These are phyloP conservation scores for Leptura quadrifasciata DNA, from an alignment of 2,888 invertebrate species.

Conservation along the genomic window DNA sequence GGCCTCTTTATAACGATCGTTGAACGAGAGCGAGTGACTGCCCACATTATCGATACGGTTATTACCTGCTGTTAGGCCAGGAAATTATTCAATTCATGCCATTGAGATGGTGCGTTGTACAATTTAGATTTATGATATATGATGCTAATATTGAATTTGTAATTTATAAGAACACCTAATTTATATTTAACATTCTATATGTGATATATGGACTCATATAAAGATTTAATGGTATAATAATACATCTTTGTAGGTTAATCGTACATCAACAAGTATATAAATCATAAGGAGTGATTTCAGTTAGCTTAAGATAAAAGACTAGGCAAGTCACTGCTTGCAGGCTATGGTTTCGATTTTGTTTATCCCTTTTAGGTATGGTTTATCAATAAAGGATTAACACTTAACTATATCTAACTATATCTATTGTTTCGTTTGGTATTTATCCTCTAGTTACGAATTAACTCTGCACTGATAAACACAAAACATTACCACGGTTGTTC, in stretches of 20 bases:
- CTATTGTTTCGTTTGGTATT: too few species aligned
- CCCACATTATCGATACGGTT: slow-evolving; percentile 53
- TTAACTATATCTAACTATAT: too few species aligned
- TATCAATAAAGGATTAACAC: too few species aligned
- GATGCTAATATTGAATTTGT: slow-evolving; percentile 4
- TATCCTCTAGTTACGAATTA: too few species aligned
- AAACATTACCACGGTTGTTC: too few species aligned
- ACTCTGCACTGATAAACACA: too few species aligned
- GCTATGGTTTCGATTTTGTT: too few species aligned
- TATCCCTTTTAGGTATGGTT: too few species aligned
- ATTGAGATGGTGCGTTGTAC: slow-evolving; percentile 62
- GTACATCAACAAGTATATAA: not conserved
- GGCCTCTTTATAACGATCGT: slow-evolving; percentile 7
- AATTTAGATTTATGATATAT: slow-evolving; percentile 49
- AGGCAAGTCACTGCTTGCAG: too few species aligned
- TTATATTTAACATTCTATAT: not conserved
- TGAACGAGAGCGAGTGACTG: slow-evolving; percentile 17
- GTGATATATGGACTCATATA: slow-evolving; percentile 2
- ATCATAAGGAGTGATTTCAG: too few species aligned
- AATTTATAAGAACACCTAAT: slow-evolving; percentile 4
- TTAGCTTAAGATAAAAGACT: not conserved
- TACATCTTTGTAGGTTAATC: not conserved
- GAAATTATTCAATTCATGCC: slow-evolving; percentile 67
- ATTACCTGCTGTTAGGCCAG: slow-evolving; percentile 65
- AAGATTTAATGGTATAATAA: slow-evolving; percentile 7